Evolutionary conservation across 2,113 vertebrate genomes (phyloP).

Genomic region (Pontoporia blainvillei): DNA sequence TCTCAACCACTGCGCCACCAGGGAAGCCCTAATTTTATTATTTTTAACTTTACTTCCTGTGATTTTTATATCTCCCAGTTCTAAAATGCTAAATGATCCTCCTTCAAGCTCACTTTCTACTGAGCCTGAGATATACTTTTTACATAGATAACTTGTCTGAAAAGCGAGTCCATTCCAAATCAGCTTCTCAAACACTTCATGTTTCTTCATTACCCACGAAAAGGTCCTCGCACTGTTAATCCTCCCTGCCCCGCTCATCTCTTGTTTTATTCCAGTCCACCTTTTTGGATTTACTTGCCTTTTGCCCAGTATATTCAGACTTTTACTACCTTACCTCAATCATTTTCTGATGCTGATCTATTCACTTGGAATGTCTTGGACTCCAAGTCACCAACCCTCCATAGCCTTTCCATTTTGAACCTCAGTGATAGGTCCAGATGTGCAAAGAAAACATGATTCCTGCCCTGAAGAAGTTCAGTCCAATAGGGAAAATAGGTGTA

Average conservation of each 20-base stretch:
- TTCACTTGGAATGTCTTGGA: background rate
- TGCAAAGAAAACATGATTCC: background rate
- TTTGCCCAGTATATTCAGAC: background rate
- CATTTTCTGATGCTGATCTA: background rate
- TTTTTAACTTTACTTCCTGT: background rate
- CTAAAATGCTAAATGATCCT: background rate
- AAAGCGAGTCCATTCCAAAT: background rate
- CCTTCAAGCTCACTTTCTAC: background rate
- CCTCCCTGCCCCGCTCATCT: background rate
- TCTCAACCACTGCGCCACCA: no score
- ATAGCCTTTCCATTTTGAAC: background rate
- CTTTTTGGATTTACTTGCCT: background rate
- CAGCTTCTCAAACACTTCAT: background rate
- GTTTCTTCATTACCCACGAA: background rate
- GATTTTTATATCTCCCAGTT: background rate
- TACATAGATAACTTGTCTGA: background rate
- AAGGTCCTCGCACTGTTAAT: background rate
- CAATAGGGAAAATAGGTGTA: background rate
- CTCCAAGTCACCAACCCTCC: background rate
- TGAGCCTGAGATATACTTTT: background rate
- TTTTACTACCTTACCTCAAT: background rate
- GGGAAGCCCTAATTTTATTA: background rate
- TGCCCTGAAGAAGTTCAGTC: background rate
- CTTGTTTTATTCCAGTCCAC: background rate
- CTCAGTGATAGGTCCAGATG: background rate